Conservation (phyloP, 1,140 invertebrate species). For the Callitettix versicolor region DNA sequence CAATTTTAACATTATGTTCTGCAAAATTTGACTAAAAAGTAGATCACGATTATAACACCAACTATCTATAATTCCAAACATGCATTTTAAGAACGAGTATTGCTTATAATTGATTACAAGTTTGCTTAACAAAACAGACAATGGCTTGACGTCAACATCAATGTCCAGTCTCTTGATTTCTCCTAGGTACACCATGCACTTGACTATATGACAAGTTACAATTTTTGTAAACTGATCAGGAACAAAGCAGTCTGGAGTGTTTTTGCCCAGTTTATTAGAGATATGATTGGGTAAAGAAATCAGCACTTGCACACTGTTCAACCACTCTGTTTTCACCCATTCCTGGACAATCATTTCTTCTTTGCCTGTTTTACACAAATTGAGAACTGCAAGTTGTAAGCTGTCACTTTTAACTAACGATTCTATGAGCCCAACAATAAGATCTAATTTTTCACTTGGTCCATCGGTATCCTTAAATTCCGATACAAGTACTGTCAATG, state of each 20-base stretch:
- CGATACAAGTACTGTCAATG: conserved; percentile 35
- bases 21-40: conserved; percentile 4
- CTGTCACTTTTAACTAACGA: conserved; percentile 44
- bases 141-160: conserved; percentile 34
- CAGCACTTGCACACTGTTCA: conserved; percentile 45
- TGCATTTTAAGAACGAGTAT: conserved; percentile 30
- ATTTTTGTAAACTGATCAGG: conserved; percentile 43
- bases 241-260: conserved; percentile 45
- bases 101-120: conserved; percentile 42
- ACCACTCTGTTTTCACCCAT: conserved; percentile 33
- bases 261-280: conserved; percentile 47
- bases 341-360: conserved; percentile 1
- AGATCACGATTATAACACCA: conserved; percentile 7
- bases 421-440: conserved; percentile 36
- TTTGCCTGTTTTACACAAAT: conserved; percentile 22
- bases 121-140: conserved; percentile 49
- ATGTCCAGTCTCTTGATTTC: conserved; percentile 32
- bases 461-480: conserved; percentile 34
- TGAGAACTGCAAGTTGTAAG: conserved; percentile 36
- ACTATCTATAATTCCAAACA: conserved; percentile 32
- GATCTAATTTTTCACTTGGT: conserved; percentile 19
- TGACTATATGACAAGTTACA: conserved; percentile 46
- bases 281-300: conserved; percentile 52
- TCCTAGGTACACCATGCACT: conserved; percentile 43
- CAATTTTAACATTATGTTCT: conserved; percentile 32